These are phyloP conservation scores for Varecia variegata DNA, from an alignment of 2,797 vertebrate genomes.

Conservation along the genomic window DNA sequence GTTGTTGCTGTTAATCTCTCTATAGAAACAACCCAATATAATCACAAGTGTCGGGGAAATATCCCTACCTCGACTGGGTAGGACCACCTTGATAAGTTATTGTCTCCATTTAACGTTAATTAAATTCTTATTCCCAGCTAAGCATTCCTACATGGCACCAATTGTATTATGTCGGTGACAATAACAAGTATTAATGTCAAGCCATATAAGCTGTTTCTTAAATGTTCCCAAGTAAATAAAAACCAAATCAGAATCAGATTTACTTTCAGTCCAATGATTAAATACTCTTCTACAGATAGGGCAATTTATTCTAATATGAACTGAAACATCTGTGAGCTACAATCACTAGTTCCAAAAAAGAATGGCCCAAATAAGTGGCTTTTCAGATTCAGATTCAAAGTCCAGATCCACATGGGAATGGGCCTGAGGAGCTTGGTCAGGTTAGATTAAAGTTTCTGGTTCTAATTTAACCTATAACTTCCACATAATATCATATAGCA, in stretches of 20 bases:
- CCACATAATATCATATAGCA: slow-evolving; percentile 4
- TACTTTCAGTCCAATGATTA: slow-evolving; percentile 13
- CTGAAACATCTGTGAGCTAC: slow-evolving; percentile 15
- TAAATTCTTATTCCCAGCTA: slow-evolving; percentile 49
- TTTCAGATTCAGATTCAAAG: slow-evolving; percentile 46
- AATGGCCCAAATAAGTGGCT: not conserved
- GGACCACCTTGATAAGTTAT: slow-evolving; percentile 21
- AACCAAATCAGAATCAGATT: slow-evolving; percentile 44
- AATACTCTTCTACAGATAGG: not conserved
- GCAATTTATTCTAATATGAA: slow-evolving; percentile 15
- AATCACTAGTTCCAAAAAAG: not conserved
- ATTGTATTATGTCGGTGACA: slow-evolving; percentile 35
- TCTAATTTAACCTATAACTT: slow-evolving; percentile 45
- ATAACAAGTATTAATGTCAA: slow-evolving; percentile 41
- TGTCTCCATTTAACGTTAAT: slow-evolving; percentile 48
- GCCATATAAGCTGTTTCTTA: slow-evolving; percentile 37
- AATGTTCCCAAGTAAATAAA: slow-evolving; percentile 50
- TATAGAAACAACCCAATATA: slow-evolving; percentile 36
- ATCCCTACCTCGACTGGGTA: slow-evolving; percentile 16
- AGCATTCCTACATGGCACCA: slow-evolving; percentile 39
- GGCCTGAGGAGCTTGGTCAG: slow-evolving; percentile 3
- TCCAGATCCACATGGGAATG: slow-evolving; percentile 14
- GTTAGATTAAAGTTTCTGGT: slow-evolving; percentile 13
- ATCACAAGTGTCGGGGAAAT: slow-evolving; percentile 18
- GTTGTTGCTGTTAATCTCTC: slow-evolving; percentile 1